These are phyloP conservation scores for Psylliodes chrysocephalus DNA, from an alignment of 2,888 invertebrate species.

Conservation along the genomic window DNA sequence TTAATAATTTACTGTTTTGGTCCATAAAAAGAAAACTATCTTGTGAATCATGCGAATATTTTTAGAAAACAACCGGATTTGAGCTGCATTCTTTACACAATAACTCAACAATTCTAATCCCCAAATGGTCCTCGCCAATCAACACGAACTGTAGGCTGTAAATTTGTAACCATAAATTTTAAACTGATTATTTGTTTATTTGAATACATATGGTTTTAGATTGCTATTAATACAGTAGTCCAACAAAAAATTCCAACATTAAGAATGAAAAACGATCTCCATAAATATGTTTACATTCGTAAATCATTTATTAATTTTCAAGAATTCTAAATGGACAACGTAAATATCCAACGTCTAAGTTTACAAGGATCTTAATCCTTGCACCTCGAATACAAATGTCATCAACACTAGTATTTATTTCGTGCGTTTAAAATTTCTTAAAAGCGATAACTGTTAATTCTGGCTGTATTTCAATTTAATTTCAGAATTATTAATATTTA, in stretches of 20 bases:
- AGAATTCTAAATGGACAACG: slow-evolving; percentile 17
- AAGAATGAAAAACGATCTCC: slow-evolving; percentile 2
- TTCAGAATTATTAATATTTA: slow-evolving; percentile 50
- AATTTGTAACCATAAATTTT: slow-evolving; percentile 11
- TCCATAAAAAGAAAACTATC: too few species aligned
- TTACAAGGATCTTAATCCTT: slow-evolving; percentile 17
- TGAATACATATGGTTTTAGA: slow-evolving; percentile 6
- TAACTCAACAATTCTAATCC: not conserved
- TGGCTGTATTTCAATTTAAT: slow-evolving; percentile 49
- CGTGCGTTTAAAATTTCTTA: slow-evolving; percentile 39
- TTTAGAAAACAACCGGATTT: too few species aligned
- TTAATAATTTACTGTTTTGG: too few species aligned
- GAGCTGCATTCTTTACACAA: too few species aligned
- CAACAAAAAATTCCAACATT: not conserved
- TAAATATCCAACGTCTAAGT: slow-evolving; percentile 24
- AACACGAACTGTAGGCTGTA: not conserved
- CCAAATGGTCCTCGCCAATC: not conserved
- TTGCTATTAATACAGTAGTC: slow-evolving; percentile 2
- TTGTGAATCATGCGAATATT: too few species aligned
- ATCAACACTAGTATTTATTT: slow-evolving; percentile 41
- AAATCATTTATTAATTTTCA: slow-evolving; percentile 22
- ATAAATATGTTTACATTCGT: slow-evolving; percentile 1
- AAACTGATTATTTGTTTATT: slow-evolving; percentile 14
- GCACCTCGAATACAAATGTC: slow-evolving; percentile 22
- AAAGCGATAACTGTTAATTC: slow-evolving; percentile 44